Conservation (phyloP, 2,797 vertebrate genomes). For the Sebastes aleutianus region DNA sequence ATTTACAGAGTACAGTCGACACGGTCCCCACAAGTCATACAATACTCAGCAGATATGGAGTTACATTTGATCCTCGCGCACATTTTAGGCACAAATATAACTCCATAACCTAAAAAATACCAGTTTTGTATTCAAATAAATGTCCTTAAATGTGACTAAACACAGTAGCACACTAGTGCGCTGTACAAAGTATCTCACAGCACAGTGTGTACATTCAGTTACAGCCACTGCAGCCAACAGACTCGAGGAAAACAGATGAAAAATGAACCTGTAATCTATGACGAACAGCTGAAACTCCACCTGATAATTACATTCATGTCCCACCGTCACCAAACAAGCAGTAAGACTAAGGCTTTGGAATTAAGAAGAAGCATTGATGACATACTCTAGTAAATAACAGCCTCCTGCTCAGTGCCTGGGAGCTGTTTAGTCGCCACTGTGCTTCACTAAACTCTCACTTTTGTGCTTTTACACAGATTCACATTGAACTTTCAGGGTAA, state of each 20-base stretch:
- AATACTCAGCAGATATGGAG: background rate
- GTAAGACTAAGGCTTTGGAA: slow-evolving; percentile 38
- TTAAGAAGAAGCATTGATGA: background rate
- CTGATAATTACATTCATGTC: slow-evolving; percentile 16
- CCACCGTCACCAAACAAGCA: slow-evolving; percentile 1
- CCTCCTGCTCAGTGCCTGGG: background rate
- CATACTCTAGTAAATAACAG: background rate
- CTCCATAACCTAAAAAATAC: background rate
- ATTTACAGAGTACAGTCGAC: slow-evolving; percentile 55
- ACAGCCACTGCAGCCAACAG: slow-evolving; percentile 22
- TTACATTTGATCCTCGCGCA: background rate
- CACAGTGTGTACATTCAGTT: slow-evolving; percentile 40
- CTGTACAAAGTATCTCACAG: background rate
- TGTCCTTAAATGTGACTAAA: background rate
- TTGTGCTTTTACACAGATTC: slow-evolving; percentile 19
- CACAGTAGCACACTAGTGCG: background rate
- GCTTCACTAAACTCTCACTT: background rate
- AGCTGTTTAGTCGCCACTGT: background rate
- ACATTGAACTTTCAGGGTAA: background rate
- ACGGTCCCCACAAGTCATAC: slow-evolving; percentile 13
- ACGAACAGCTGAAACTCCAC: background rate
- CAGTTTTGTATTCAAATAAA: background rate
- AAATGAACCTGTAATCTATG: no score
- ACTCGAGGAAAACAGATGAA: background rate
- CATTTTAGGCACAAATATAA: background rate